phyloP scores from a whole-genome alignment of 2,888 invertebrate genomes.

The Lasius fuliginosus region DNA sequence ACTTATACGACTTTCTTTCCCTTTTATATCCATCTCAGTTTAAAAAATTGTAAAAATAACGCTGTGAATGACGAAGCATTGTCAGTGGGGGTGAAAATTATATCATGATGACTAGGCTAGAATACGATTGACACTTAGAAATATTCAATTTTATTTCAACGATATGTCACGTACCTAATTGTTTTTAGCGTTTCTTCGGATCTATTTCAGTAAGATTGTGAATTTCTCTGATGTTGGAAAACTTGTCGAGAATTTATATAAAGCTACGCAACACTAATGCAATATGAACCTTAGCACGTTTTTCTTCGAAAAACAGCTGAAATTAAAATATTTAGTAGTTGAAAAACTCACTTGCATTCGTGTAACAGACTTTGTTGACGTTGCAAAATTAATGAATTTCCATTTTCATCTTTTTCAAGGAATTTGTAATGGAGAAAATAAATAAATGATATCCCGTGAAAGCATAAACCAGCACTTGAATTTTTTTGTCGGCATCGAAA shows the following conservation, averaged over 20 bases:
- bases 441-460: conserved; percentile 67
- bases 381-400: conserved; percentile 45
- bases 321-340: conserved; percentile 29
- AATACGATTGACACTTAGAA: neutral
- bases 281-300: neutral
- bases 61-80: neutral
- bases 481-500: conserved; percentile 50
- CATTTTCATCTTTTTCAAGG: conserved; percentile 23
- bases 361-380: conserved; percentile 30
- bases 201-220: neutral
- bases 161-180: neutral
- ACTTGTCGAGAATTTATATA: neutral
- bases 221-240: neutral
- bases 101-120: neutral
- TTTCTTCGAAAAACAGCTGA: neutral
- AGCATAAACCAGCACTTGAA: conserved; percentile 41
- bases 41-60: conserved; percentile 4
- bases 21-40: neutral
- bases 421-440: conserved; percentile 57
- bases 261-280: neutral
- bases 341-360: conserved; percentile 2
- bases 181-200: neutral
- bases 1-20: neutral
- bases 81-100: neutral
- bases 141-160: neutral